Percentiles rank a stretch among this genome's conserved stretches.
Conservation (phyloP, 2,888 invertebrate genomes). For the Sisyra nigra region DNA sequence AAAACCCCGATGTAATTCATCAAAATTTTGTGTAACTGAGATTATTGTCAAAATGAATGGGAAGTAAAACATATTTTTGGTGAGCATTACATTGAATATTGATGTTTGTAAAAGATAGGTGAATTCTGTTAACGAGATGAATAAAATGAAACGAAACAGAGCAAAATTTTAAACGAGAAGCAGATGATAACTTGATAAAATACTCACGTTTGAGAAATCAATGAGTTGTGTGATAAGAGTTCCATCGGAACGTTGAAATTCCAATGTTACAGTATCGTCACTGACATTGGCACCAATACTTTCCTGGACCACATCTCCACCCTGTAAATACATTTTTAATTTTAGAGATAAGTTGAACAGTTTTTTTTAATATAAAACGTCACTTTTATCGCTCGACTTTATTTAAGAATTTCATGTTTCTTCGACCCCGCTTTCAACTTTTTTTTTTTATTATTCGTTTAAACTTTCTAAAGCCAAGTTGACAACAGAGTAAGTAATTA, state of each 20-base stretch:
- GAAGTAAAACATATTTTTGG: background rate
- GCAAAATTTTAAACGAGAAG: background rate
- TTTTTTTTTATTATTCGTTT: too few species aligned
- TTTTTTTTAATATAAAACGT: too few species aligned
- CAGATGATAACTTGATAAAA: background rate
- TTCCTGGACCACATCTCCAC: slow-evolving; percentile 87
- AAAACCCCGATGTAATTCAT: too few species aligned
- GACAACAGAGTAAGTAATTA: too few species aligned
- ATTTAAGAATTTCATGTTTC: too few species aligned
- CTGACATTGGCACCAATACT: slow-evolving; percentile 82
- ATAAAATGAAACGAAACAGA: background rate
- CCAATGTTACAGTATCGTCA: slow-evolving; percentile 76
- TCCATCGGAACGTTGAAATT: slow-evolving; percentile 82
- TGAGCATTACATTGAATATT: background rate
- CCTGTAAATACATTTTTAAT: slow-evolving; percentile 35
- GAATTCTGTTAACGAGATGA: background rate
- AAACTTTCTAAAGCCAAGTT: too few species aligned
- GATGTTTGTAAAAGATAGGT: background rate
- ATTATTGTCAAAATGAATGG: background rate
- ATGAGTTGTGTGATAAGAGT: slow-evolving; percentile 83
- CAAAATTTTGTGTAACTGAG: too few species aligned
- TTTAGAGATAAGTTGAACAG: too few species aligned
- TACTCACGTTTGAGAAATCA: slow-evolving; percentile 83
- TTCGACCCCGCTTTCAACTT: too few species aligned
- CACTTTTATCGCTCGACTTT: too few species aligned